Evolutionary conservation across 2,113 vertebrate genomes (phyloP).

Genomic region (Pachyramphus minor): DNA sequence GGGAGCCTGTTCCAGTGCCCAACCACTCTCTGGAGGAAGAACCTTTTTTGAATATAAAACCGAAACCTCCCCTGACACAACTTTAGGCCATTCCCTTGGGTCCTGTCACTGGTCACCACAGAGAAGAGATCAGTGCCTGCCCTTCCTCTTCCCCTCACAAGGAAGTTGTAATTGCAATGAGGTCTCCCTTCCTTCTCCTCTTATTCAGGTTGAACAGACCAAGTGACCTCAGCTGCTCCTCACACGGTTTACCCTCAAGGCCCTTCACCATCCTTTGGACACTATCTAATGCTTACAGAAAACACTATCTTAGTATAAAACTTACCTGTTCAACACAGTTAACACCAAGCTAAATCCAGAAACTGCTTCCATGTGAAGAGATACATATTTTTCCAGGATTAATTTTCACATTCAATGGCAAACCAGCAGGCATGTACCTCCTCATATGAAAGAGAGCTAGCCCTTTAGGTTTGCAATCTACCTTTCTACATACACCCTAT

Average conservation of each 20-base stretch:
- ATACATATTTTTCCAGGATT: not conserved
- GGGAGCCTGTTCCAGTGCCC: not conserved
- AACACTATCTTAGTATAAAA: not conserved
- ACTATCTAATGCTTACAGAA: not conserved
- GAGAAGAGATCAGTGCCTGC: not conserved
- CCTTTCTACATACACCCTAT: not conserved
- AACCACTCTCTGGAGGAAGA: no score
- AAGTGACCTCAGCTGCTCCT: not conserved
- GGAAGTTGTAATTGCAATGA: not conserved
- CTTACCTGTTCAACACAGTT: not conserved
- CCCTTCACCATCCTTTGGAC: not conserved
- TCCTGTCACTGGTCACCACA: not conserved
- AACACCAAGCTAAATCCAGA: not conserved
- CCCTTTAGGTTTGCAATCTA: not conserved
- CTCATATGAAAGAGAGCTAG: not conserved
- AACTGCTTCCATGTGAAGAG: not conserved
- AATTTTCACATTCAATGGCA: not conserved
- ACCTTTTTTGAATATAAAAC: not conserved
- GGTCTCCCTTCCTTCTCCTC: not conserved
- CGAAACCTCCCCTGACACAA: not conserved
- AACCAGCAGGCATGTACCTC: not conserved
- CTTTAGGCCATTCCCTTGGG: not conserved
- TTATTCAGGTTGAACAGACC: not conserved
- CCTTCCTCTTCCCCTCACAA: not conserved
- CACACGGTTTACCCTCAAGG: not conserved